Evolutionary conservation across 2,888 invertebrate species (phyloP), one percentile per base, ranked within the genome.

Genomic region (Dicyrtomina minuta): DNA sequence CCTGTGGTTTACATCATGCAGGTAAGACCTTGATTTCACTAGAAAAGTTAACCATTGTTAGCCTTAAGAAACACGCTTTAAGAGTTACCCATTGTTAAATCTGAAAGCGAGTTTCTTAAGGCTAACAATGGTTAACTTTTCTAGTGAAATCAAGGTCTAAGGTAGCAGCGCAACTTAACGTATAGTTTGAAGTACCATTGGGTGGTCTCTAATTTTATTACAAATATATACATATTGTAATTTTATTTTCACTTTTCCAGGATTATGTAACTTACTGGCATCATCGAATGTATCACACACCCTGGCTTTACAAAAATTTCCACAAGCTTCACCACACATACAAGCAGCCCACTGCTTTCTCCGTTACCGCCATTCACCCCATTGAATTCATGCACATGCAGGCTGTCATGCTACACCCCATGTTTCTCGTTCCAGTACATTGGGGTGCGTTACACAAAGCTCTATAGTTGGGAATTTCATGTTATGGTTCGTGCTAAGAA

Each of bases 241-340:
- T 33, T 53, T 53, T 20, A 5, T 53, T 17, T 53, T 3, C 20
- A 24, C n/a, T n/a, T 53, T 61, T 41, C 13, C 80, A 86, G 85
- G 87, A 90, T 81, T 89, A 88, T 77, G 80, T 84, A 3, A 89
- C 88, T 0, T 89, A 89, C 80, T 86, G 87, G 80, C 78, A 87
- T 17, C 90, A 90, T 79, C 84, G 89, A 0, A 77, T 87, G 72
- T 89, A 88, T 81, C 90, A 90, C 81, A 84, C 84, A 0, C 89
- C 88, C 0, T 88, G 84, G 81, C 81, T 90, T 49, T 89, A 89
- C 84, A 88, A 87, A 80, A 80, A 86, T 78, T 89, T 90, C 81
- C 90, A 90, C 83, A 90, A 90, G 81, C 82, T 88, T 0, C 90
- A 90, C 79, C 90, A 90, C 82, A 87, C 87, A 76, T 90, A 89